A percentile compares a stretch with the other conserved stretches of the same genome.
Evolutionary conservation across 2,888 invertebrate species (phyloP).

Genomic region (Polia nebulosa): DNA sequence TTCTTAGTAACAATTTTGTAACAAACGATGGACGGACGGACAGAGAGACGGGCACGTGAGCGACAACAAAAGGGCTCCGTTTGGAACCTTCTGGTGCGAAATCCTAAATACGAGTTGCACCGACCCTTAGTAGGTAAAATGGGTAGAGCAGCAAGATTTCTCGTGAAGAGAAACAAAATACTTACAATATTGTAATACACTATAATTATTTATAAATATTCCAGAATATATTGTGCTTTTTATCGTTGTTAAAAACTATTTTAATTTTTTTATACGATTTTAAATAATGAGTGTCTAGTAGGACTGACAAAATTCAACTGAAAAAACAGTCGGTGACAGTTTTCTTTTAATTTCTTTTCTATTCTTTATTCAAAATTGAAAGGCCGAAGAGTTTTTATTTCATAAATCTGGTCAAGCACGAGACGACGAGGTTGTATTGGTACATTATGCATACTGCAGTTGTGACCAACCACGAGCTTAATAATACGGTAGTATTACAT

Average conservation of each 20-base stretch:
- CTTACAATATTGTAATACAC: slow-evolving; percentile 48
- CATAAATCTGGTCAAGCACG: slow-evolving; percentile 6
- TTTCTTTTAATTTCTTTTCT: slow-evolving; percentile 24
- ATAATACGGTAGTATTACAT: background rate
- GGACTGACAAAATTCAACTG: slow-evolving; percentile 69
- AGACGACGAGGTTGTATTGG: background rate
- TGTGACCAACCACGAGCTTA: no score
- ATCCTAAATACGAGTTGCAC: background rate
- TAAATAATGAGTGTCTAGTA: slow-evolving; percentile 62
- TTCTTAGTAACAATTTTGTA: no score
- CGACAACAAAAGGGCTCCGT: no score
- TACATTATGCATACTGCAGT: background rate
- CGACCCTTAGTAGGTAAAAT: background rate
- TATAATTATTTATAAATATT: slow-evolving; percentile 37
- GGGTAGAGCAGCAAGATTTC: background rate
- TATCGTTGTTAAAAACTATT: slow-evolving; percentile 66
- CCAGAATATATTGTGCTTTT: slow-evolving; percentile 57
- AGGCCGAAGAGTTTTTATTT: slow-evolving; percentile 19
- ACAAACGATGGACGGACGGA: no score
- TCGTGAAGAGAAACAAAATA: background rate
- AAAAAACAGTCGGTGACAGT: slow-evolving; percentile 44
- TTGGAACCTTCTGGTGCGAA: no score
- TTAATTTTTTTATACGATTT: slow-evolving; percentile 73
- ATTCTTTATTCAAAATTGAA: slow-evolving; percentile 58
- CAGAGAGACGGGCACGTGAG: no score